These are phyloP conservation scores for Agrypnus murinus DNA, from an alignment of 2,888 invertebrate genomes.

Conservation along the genomic window DNA sequence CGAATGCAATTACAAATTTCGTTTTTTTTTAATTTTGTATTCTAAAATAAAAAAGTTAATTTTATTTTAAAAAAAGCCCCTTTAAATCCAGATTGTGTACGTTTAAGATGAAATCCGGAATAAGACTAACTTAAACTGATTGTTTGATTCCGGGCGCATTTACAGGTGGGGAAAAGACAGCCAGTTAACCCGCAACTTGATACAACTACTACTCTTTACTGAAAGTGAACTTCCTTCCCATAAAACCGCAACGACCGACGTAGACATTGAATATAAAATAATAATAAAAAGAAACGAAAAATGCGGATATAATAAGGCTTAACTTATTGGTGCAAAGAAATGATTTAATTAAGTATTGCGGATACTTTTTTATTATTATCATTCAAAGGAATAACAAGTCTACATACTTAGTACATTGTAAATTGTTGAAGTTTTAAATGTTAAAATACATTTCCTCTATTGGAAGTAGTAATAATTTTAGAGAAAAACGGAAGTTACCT, in stretches of 20 bases:
- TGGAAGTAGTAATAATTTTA: no score
- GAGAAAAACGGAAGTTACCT: no score
- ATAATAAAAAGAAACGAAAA: constrained; percentile 29
- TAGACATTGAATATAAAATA: constrained; percentile 40
- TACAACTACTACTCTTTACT: neutral
- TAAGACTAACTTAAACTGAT: constrained; percentile 38
- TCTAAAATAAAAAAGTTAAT: no score
- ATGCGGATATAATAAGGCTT: constrained; percentile 30
- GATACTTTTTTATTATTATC: no score
- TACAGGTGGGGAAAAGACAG: constrained; percentile 33
- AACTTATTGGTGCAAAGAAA: neutral
- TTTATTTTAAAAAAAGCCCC: no score
- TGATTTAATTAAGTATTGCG: no score
- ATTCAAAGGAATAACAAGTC: no score
- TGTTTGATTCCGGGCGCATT: constrained; percentile 31
- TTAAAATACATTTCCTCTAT: no score
- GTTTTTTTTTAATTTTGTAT: no score
- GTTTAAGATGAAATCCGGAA: constrained; percentile 43
- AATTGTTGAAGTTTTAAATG: no score
- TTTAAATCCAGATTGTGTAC: constrained; percentile 12
- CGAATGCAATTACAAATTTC: no score
- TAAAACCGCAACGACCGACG: constrained; percentile 33
- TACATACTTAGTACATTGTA: no score
- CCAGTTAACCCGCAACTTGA: neutral
- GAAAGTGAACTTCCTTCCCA: constrained; percentile 40